These are phyloP conservation scores for Drosophila kokeensis DNA, from an alignment of 2,888 invertebrate genomes.

Conservation along the genomic window DNA sequence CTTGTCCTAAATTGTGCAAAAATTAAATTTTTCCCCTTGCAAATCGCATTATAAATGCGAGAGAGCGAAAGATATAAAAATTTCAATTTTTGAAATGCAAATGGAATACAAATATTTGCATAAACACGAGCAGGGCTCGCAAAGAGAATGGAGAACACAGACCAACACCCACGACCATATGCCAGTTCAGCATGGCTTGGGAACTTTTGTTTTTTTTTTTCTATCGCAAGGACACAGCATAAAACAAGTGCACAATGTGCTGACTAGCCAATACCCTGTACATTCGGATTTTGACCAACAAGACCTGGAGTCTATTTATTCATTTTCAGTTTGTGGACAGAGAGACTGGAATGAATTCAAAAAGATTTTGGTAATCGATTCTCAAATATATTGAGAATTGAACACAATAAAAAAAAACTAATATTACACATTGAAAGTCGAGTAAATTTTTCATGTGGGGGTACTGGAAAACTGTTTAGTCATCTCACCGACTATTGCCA, in stretches of 20 bases:
- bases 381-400: not conserved
- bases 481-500: not conserved
- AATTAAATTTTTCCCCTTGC: slow-evolving; percentile 51
- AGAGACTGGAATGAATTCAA: not conserved
- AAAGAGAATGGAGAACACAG: slow-evolving; percentile 45
- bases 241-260: not conserved
- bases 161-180: slow-evolving; percentile 38
- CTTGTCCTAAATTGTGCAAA: slow-evolving; percentile 71
- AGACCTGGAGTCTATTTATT: not conserved
- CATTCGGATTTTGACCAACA: not conserved
- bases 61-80: slow-evolving; percentile 64
- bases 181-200: slow-evolving; percentile 41
- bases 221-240: not conserved
- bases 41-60: slow-evolving; percentile 72
- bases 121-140: slow-evolving; percentile 62
- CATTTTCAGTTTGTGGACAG: not conserved
- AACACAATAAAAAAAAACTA: not conserved
- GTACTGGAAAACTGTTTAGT: not conserved
- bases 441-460: not conserved
- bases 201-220: slow-evolving; percentile 7
- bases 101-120: slow-evolving; percentile 81
- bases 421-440: not conserved
- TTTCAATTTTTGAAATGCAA: slow-evolving; percentile 80
- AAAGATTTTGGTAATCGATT: not conserved
- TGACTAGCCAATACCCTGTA: slow-evolving; percentile 20